Conservation (phyloP, 1,140 invertebrate species). For the Andrena cerasifolii region DNA sequence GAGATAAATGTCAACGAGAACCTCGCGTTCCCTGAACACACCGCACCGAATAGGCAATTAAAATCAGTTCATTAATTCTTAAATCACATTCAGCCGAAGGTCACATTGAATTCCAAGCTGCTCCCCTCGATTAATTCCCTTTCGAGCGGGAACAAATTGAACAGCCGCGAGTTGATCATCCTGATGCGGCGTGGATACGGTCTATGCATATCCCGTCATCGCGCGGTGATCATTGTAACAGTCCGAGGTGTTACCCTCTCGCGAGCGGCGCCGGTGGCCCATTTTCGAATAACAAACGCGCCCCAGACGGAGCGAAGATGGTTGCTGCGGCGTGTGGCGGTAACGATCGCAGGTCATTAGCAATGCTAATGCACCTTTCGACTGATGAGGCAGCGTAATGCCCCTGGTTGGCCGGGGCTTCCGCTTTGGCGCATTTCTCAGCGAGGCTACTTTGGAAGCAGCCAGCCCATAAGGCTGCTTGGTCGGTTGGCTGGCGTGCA, state of each 20-base stretch:
- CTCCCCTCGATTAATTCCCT: too few species aligned
- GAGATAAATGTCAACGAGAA: too few species aligned
- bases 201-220: not conserved
- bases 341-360: slow-evolving; percentile 77
- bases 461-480: slow-evolving; percentile 35
- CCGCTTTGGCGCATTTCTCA: slow-evolving; percentile 54
- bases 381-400: slow-evolving; percentile 75
- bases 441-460: slow-evolving; percentile 53
- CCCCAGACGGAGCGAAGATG: slow-evolving; percentile 31
- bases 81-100: too few species aligned
- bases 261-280: slow-evolving; percentile 26
- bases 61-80: too few species aligned
- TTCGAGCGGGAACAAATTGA: too few species aligned
- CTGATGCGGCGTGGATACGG: not conserved
- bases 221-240: not conserved
- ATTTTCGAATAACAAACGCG: slow-evolving; percentile 61
- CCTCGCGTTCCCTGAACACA: too few species aligned
- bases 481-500: slow-evolving; percentile 50
- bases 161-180: slow-evolving; percentile 1
- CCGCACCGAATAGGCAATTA: too few species aligned
- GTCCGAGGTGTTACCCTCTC: not conserved
- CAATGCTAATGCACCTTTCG: slow-evolving; percentile 78
- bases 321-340: slow-evolving; percentile 66
- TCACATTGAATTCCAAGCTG: too few species aligned
- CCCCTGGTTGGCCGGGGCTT: slow-evolving; percentile 47